Base-by-base conservation (phyloP, 2,113 vertebrate species). In the Dascyllus trimaculatus region DNA sequence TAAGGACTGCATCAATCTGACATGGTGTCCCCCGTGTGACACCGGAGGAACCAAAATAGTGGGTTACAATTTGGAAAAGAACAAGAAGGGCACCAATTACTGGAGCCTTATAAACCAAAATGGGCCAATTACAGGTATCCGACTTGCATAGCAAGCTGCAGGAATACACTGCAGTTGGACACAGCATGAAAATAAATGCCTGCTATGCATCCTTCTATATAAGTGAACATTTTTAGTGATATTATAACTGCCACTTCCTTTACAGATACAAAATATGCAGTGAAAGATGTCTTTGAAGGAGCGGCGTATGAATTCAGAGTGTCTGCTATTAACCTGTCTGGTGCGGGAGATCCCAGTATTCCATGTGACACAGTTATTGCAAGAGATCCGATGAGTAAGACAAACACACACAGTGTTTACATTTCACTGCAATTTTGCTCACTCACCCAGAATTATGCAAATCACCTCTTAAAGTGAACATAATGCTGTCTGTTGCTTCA, bases 301-400 rank as follows among this genome's bases (percentile, higher is more conserved):
- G 90, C 93, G 22, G 95, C 94, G 58, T 98, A 97, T 18, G 95
- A 96, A 84, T 99, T 98, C 43, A 92, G 96, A 2, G 96, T 99
- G 76, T 93, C 93, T 3, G 97, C 96, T 1, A 90, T 98, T 82
- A 96, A 96, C 63, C 90, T 95, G 38, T 94, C 96, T 2, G 97
- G 97, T 9, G 48, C 82, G 0, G 97, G 97, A 64, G 94, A 96
- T 35, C 91, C 94, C 59, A 97, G 97, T 57, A 67, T 88, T 2
- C 94, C 96, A 0, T 97, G 95, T 2, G 93, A 95, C 18, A 81
- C 93, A 0, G 80, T 92, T 40, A 94, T 92, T 65, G 95, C 96
- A 6, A 87, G 63, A 74, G 95, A 97, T 71, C 93, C 97, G 68
- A 93, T 84, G 45, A 94, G 97, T 98, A 93, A 95, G 95, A 78